Evolutionary conservation across 2,888 invertebrate genomes (phyloP).

Genomic region (Drosophila falleni): DNA sequence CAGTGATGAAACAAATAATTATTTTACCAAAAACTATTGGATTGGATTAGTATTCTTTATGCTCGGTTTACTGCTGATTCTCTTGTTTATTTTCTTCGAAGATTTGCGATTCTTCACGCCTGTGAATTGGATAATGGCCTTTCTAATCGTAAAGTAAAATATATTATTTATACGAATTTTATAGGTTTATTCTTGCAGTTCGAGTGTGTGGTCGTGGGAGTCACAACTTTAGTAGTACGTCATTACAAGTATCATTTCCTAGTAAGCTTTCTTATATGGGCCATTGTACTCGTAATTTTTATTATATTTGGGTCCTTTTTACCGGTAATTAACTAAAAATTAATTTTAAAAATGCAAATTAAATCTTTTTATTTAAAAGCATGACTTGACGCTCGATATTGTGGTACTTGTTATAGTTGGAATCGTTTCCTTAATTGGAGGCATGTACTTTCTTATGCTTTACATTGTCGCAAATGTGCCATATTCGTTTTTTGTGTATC

Average conservation of each 20-base stretch:
- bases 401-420: slow-evolving; percentile 58
- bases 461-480: slow-evolving; percentile 50
- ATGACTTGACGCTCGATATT: slow-evolving; percentile 59
- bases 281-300: slow-evolving; percentile 36
- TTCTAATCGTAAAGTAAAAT: slow-evolving; percentile 47
- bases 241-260: slow-evolving; percentile 47
- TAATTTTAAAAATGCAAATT: not conserved
- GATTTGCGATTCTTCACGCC: slow-evolving; percentile 49
- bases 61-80: slow-evolving; percentile 34
- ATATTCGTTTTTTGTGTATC: slow-evolving; percentile 41
- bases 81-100: slow-evolving; percentile 59
- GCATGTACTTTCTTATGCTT: slow-evolving; percentile 62
- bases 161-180: not conserved
- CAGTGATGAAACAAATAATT: slow-evolving; percentile 20
- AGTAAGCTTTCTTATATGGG: slow-evolving; percentile 43
- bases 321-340: slow-evolving; percentile 30
- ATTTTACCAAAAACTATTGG: slow-evolving; percentile 40
- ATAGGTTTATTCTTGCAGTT: slow-evolving; percentile 20
- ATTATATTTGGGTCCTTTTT: slow-evolving; percentile 42
- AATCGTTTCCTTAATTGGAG: slow-evolving; percentile 50
- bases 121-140: slow-evolving; percentile 53
- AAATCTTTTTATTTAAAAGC: slow-evolving; percentile 24
- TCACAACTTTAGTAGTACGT: slow-evolving; percentile 39
- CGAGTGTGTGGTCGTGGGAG: slow-evolving; percentile 51
- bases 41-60: slow-evolving; percentile 48